These are phyloP conservation scores for Folsomia manolachei DNA, from an alignment of 2,888 invertebrate genomes.

Conservation along the genomic window DNA sequence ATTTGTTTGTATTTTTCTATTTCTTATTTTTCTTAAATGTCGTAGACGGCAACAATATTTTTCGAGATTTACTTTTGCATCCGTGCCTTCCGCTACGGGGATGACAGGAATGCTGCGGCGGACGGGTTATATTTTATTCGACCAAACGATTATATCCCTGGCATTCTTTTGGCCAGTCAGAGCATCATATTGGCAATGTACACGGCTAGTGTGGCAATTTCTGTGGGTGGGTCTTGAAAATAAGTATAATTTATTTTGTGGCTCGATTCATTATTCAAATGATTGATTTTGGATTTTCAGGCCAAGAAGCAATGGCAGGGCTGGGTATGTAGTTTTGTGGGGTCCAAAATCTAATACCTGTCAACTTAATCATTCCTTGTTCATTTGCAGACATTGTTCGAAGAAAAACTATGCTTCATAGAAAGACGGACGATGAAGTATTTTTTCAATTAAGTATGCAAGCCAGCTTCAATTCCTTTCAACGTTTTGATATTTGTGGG, in stretches of 20 bases:
- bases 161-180: neutral
- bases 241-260: neutral
- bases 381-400: slow-evolving; percentile 41
- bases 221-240: slow-evolving; percentile 9
- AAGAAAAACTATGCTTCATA: slow-evolving; percentile 32
- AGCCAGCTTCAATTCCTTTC: slow-evolving; percentile 35
- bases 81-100: slow-evolving; percentile 18
- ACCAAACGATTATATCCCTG: slow-evolving; percentile 35
- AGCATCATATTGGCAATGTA: neutral
- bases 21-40: too few species aligned
- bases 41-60: slow-evolving; percentile 35
- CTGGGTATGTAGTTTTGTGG: too few species aligned
- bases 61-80: slow-evolving; percentile 36
- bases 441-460: slow-evolving; percentile 40
- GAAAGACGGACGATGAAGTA: slow-evolving; percentile 38
- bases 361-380: too few species aligned
- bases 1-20: too few species aligned
- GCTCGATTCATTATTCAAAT: neutral
- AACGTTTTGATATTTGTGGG: slow-evolving; percentile 28
- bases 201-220: neutral
- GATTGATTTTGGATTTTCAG: neutral
- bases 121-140: slow-evolving; percentile 27
- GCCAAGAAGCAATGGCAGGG: slow-evolving; percentile 35
- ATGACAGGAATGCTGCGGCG: neutral
- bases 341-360: too few species aligned